These are phyloP conservation scores for Cheilosia grossa DNA, from an alignment of 2,888 invertebrate genomes.

Conservation along the genomic window DNA sequence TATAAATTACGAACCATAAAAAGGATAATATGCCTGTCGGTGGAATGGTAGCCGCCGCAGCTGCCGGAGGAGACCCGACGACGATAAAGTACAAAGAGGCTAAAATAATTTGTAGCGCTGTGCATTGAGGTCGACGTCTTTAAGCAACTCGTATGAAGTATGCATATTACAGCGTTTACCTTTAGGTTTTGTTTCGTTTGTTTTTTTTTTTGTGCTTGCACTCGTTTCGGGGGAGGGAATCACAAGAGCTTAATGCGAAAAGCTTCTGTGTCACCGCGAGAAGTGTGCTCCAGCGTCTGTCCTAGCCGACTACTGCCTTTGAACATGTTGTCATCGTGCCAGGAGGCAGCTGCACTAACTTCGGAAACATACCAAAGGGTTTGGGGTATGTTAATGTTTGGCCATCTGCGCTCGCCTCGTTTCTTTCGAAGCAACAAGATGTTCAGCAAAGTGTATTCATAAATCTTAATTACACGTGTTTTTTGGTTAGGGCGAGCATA, in stretches of 20 bases:
- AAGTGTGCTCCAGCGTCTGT: conserved; percentile 13
- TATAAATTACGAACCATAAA: conserved; percentile 73
- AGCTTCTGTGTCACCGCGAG: conserved; percentile 56
- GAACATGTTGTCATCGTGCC: conserved; percentile 54
- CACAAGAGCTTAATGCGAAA: conserved; percentile 69
- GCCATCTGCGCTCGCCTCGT: conserved; percentile 69
- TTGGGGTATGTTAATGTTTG: conserved; percentile 53
- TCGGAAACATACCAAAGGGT: conserved; percentile 31
- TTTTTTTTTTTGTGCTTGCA: not conserved
- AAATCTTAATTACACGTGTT: conserved; percentile 77
- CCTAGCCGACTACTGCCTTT: conserved; percentile 10
- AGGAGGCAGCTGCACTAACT: conserved; percentile 25
- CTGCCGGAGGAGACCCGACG: conserved; percentile 19
- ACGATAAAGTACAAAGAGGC: conserved; percentile 37
- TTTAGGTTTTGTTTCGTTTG: not conserved
- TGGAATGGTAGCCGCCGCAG: conserved; percentile 20
- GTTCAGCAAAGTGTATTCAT: conserved; percentile 75
- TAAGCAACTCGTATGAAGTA: conserved; percentile 12
- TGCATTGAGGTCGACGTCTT: conserved; percentile 41
- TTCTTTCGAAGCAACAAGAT: conserved; percentile 75
- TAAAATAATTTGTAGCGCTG: conserved; percentile 57
- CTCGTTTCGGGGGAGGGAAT: conserved; percentile 31
- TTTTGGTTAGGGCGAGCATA: conserved; percentile 67
- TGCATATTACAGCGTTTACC: conserved; percentile 25
- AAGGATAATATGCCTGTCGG: conserved; percentile 66